These are phyloP conservation scores for Ariolimax columbianus DNA, from an alignment of 2,888 invertebrate genomes.

Conservation along the genomic window DNA sequence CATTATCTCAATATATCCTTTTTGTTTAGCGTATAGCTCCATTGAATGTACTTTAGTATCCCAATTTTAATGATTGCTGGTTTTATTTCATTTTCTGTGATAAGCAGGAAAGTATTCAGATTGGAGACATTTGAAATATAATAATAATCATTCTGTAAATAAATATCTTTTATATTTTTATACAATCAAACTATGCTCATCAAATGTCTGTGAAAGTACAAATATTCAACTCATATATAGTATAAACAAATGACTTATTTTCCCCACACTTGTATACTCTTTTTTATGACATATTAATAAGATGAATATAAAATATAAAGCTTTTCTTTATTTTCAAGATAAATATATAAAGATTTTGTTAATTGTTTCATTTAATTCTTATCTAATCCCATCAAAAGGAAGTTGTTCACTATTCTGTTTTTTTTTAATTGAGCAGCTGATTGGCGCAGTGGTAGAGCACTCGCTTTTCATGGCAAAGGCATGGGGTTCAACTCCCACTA, in stretches of 20 bases:
- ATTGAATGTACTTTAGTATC: not conserved
- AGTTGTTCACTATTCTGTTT: too few relatives aligned
- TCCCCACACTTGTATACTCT: not conserved
- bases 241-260: not conserved
- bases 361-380: too few relatives aligned
- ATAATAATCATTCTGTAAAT: not conserved
- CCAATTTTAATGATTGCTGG: not conserved
- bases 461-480: too few relatives aligned
- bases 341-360: too few relatives aligned
- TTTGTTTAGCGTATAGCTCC: not conserved
- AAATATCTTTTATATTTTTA: not conserved
- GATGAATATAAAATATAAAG: too few relatives aligned
- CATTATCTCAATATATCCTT: not conserved
- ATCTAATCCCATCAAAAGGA: too few relatives aligned
- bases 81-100: not conserved
- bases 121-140: not conserved
- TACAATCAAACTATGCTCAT: not conserved
- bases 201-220: constrained; percentile 16
- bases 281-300: too few relatives aligned
- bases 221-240: not conserved
- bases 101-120: not conserved
- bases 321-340: too few relatives aligned
- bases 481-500: too few relatives aligned
- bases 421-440: too few relatives aligned
- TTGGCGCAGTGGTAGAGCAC: too few relatives aligned